Percentiles rank a stretch among this genome's conserved stretches.
These are phyloP conservation scores for Lepidothrix coronata DNA, from an alignment of 2,113 vertebrate genomes.

Conservation along the genomic window DNA sequence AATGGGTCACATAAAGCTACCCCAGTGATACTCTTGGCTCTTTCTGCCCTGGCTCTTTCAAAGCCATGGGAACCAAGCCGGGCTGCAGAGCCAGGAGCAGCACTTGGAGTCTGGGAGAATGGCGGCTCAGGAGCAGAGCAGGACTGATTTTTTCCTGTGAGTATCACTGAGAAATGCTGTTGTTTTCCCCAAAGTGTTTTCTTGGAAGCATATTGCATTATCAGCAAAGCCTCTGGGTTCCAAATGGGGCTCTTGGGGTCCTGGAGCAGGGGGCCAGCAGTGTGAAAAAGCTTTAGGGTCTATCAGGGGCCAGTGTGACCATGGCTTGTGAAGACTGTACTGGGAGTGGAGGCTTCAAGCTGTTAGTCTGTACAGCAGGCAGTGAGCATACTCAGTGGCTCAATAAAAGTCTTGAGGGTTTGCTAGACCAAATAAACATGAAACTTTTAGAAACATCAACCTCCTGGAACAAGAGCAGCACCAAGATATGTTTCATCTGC, in stretches of 20 bases:
- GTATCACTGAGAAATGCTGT: neutral
- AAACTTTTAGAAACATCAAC: neutral
- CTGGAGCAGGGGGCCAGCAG: neutral
- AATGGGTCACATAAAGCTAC: neutral
- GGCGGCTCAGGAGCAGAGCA: neutral
- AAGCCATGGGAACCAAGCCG: neutral
- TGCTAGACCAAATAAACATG: neutral
- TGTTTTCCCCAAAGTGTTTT: neutral
- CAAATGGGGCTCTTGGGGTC: neutral
- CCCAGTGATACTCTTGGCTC: neutral
- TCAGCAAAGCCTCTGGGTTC: neutral
- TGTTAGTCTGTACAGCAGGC: neutral
- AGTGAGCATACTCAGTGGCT: neutral
- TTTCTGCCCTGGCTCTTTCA: neutral
- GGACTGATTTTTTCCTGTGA: neutral
- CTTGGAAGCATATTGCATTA: neutral
- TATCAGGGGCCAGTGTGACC: neutral
- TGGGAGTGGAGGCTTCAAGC: fast-evolving
- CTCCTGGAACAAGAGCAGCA: neutral
- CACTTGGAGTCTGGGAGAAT: fast-evolving
- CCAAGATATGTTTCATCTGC: neutral
- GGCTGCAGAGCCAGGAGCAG: neutral
- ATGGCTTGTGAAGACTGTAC: neutral
- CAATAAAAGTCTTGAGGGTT: neutral
- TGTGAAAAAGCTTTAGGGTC: neutral